Conservation (phyloP, 2,797 vertebrate species). For the Centropyge bicolor region DNA sequence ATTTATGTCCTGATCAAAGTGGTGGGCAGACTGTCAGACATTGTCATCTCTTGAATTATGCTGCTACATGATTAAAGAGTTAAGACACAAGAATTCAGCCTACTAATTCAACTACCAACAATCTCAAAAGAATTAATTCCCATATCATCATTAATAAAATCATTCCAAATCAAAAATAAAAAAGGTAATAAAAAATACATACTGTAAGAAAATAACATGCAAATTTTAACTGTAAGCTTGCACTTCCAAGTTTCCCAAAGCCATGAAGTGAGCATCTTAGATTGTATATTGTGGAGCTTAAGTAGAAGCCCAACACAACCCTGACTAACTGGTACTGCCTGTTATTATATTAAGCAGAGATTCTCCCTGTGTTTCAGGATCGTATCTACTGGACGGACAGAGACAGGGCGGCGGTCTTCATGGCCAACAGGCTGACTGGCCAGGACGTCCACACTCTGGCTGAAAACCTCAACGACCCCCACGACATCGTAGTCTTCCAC, state of each 20-base stretch:
- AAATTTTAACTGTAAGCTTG: neutral
- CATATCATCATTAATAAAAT: neutral
- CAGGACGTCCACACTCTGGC: slow-evolving; percentile 91
- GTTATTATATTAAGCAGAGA: neutral
- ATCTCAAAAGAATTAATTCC: neutral
- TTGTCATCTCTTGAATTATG: neutral
- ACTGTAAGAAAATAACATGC: neutral
- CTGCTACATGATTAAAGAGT: neutral
- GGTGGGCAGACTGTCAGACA: neutral
- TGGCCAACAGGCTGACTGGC: slow-evolving; percentile 94
- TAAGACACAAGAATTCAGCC: neutral
- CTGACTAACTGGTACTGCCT: neutral
- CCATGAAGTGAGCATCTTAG: neutral
- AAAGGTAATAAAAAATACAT: neutral
- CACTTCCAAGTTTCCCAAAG: neutral
- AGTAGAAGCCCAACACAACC: neutral
- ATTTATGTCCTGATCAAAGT: no score
- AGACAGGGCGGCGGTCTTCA: slow-evolving; percentile 95
- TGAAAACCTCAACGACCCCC: slow-evolving; percentile 97
- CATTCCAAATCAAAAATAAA: neutral
- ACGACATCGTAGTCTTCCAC: slow-evolving; percentile 96
- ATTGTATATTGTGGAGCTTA: neutral
- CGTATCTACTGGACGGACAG: slow-evolving; percentile 98
- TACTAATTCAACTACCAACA: neutral
- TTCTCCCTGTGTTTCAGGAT: slow-evolving; percentile 85